phyloP scores from a whole-genome alignment of 1,140 invertebrate genomes.

The Bombus fervidus region DNA sequence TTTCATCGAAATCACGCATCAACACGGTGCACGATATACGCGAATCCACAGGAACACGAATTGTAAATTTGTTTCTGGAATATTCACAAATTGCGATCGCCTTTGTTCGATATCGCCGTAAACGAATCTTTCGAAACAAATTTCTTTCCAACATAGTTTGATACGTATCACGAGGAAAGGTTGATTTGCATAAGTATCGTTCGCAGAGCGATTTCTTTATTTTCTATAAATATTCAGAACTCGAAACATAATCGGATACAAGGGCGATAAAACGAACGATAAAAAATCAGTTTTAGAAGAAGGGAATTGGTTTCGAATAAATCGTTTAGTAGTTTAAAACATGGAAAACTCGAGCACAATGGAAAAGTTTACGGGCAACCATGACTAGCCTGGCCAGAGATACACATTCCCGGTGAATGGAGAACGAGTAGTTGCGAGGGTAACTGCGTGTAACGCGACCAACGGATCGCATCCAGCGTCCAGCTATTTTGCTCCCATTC shows the following conservation, averaged over 20 bases:
- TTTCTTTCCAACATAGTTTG: not conserved
- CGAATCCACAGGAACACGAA: not conserved
- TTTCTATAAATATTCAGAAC: not conserved
- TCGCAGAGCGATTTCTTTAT: not conserved
- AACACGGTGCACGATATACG: not conserved
- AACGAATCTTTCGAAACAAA: not conserved
- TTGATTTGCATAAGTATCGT: too few relatives aligned
- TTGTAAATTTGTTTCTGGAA: not conserved
- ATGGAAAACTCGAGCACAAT: not conserved
- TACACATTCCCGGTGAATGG: not conserved
- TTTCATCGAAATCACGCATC: not conserved
- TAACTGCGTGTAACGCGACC: constrained; percentile 39
- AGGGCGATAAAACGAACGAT: not conserved
- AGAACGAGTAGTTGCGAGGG: not conserved
- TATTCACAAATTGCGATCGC: constrained; percentile 3
- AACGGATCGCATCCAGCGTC: not conserved
- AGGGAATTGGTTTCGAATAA: not conserved
- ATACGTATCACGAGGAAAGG: too few relatives aligned
- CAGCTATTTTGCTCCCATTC: constrained; percentile 22
- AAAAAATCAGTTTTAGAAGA: not conserved
- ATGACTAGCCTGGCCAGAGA: too few relatives aligned
- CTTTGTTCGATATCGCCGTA: not conserved
- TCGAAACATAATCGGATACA: not conserved
- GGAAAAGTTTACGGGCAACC: not conserved
- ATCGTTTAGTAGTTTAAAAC: not conserved